Base-by-base conservation (phyloP, 2,797 vertebrate genomes). In the Leptodactylus fallax region DNA sequence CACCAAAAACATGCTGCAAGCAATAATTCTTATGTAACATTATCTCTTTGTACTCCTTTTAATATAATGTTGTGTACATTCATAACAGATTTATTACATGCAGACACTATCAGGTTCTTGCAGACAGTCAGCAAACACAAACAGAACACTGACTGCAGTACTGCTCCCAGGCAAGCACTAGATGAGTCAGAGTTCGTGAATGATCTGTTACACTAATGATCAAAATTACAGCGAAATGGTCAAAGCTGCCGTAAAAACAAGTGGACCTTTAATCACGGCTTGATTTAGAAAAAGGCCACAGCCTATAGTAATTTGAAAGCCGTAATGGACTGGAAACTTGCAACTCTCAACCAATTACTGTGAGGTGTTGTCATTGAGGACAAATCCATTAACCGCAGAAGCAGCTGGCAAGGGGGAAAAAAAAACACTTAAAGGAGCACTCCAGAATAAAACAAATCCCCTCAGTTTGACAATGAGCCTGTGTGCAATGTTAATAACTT, bases 11-110 rank as follows among this genome's bases (percentile, higher is more conserved):
- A 78, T 71, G 87, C 87, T 14, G 9, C 51, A 45, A 85, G 74
- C 82, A 53, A 25, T 83, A 16, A 4, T 23, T 51, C 81, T 88
- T 88, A 88, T 74, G 76, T 80, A 85, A 87, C 87, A 87, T 87
- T 87, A 87, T 87, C 81, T 71, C 69, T 79, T 88, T 83, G 71
- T 79, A 45, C 69, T 76, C 79, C 51, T 45, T 74, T 87, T 71
- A 83, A 65, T 77, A 58, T 83, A 77, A 83, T 45, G 7, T n/a
- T 78, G 71, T 77, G 36, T 45, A 69, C 49, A 63, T 17, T 25
- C 9, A 77, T 27, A 87, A 74, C 11, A 81, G 74, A 74, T 87
- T 51, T 58, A 79, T 79, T 87, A 83, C 27, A 77, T 9, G 7
- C 67, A 77, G 36, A 74, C 55, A 87, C 45, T 83, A 83, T 77